Evolutionary conservation across 2,888 invertebrate species (phyloP).

Genomic region (Drosophila hawaiiensis): DNA sequence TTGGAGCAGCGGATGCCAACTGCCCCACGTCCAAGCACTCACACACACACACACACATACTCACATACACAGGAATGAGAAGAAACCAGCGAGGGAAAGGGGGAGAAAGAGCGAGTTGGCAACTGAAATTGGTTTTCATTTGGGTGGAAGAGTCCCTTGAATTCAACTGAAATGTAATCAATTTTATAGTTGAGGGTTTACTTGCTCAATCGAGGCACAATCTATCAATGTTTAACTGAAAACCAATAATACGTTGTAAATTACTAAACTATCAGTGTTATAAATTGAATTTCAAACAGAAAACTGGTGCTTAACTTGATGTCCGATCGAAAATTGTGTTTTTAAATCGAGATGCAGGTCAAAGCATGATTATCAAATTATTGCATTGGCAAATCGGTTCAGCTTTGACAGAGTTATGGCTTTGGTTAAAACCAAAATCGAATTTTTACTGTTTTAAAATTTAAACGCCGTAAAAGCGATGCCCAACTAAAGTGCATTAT

Average conservation of each 20-base stretch:
- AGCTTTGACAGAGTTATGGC: neutral
- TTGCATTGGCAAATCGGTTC: neutral
- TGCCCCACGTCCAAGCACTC: constrained; percentile 11
- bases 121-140: constrained; percentile 31
- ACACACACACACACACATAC: constrained; percentile 10
- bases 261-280: neutral
- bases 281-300: neutral
- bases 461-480: neutral
- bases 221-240: neutral
- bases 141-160: neutral
- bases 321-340: neutral
- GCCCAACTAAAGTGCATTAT: neutral
- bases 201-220: neutral
- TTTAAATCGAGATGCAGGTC: neutral
- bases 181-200: neutral
- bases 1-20: constrained; percentile 32
- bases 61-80: neutral
- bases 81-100: neutral
- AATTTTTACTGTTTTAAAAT: neutral
- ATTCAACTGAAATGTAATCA: constrained; percentile 11
- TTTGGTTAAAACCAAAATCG: neutral
- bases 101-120: constrained; percentile 3
- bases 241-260: neutral
- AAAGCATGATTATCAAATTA: neutral
- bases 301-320: neutral